Conservation (phyloP, 2,888 invertebrate species). For the Tenthredo notha region DNA sequence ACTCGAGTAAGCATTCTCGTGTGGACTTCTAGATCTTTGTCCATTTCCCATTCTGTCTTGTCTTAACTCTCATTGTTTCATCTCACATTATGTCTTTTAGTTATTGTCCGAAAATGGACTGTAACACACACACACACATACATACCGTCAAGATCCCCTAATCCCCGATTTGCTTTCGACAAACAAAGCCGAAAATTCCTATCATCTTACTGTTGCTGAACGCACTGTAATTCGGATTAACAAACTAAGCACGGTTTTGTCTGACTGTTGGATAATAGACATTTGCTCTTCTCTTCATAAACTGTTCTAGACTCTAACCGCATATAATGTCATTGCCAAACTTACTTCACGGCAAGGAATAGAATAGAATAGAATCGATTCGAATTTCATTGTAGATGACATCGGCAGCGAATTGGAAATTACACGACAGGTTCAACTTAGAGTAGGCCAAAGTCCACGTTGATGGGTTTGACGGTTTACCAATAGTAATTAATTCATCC, state of each 20-base stretch:
- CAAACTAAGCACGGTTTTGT: constrained; percentile 6
- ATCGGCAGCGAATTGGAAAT: constrained; percentile 9
- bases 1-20: constrained; percentile 36
- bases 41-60: constrained; percentile 23
- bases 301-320: not conserved
- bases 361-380: constrained; percentile 41
- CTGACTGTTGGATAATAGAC: not conserved
- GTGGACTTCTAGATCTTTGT: constrained; percentile 37
- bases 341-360: constrained; percentile 5
- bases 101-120: constrained; percentile 37
- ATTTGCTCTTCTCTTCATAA: not conserved
- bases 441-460: constrained; percentile 19
- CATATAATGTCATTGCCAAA: not conserved
- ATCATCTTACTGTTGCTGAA: not conserved
- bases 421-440: constrained; percentile 4
- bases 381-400: constrained; percentile 37
- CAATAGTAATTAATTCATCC: constrained; percentile 45
- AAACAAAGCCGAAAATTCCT: not conserved
- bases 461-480: constrained; percentile 44
- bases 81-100: constrained; percentile 17
- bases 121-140: not conserved
- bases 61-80: constrained; percentile 38
- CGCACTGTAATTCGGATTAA: not conserved
- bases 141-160: not conserved
- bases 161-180: constrained; percentile 4